Conservation (phyloP, 2,797 vertebrate species). For the Lepus townsendii region DNA sequence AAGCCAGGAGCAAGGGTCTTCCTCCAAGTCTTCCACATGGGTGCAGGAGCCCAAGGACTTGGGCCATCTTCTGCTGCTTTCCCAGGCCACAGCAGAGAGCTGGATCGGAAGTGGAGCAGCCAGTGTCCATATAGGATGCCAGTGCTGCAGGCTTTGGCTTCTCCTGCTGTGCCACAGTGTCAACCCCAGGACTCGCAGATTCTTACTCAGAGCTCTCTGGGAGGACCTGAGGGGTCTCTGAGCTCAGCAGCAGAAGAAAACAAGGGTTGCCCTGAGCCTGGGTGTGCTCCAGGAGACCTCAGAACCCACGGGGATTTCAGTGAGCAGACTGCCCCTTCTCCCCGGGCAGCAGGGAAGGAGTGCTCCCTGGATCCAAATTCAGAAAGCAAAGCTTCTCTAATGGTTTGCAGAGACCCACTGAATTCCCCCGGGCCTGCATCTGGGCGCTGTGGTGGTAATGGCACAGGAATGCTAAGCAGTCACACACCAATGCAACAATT, state of each 20-base stretch:
- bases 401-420: background rate
- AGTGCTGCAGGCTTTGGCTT: too few species aligned
- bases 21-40: too few species aligned
- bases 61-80: too few species aligned
- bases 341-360: background rate
- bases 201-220: background rate
- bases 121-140: too few species aligned
- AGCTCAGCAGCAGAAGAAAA: background rate
- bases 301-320: background rate
- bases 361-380: background rate
- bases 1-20: too few species aligned
- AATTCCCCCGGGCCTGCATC: background rate
- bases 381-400: background rate
- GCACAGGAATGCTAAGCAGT: constrained; percentile 9
- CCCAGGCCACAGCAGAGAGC: too few species aligned
- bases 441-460: background rate
- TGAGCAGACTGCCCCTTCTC: background rate
- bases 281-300: background rate
- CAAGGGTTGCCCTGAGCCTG: background rate
- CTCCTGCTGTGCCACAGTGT: too few species aligned
- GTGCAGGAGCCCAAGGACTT: too few species aligned
- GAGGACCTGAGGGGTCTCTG: too few species aligned
- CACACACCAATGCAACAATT: background rate
- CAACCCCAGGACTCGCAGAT: too few species aligned
- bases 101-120: too few species aligned